Conservation (phyloP, 2,797 vertebrate genomes). For the Rhincodon typus region DNA sequence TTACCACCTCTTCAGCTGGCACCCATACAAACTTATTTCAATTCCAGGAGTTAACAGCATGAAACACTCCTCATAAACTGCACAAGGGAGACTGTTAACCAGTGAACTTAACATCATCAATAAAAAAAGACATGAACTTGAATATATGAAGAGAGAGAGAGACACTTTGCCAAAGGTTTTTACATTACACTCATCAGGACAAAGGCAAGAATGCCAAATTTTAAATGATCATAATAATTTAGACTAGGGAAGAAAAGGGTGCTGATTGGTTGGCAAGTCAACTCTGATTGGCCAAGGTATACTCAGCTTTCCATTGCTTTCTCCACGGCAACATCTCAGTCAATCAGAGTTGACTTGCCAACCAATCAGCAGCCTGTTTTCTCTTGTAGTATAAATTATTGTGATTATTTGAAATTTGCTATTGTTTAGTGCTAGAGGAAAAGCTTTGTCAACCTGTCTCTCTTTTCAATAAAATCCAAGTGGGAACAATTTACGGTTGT, state of each 20-base stretch:
- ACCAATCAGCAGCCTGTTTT: too few species aligned
- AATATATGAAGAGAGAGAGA: neutral
- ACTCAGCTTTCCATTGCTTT: too few species aligned
- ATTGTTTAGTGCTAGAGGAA: neutral
- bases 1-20: too few species aligned
- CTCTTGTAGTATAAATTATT: too few species aligned
- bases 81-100: neutral
- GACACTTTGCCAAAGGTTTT: neutral
- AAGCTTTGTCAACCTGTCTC: neutral
- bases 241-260: neutral
- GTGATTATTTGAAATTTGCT: neutral
- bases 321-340: too few species aligned
- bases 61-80: neutral
- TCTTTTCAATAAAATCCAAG: neutral
- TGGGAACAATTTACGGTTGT: neutral
- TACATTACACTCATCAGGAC: neutral
- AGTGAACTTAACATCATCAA: neutral
- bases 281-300: neutral
- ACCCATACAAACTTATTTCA: neutral
- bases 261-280: neutral
- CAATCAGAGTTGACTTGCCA: too few species aligned
- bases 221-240: neutral
- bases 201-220: neutral
- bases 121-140: neutral
- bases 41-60: neutral